Evolutionary conservation across 2,888 invertebrate genomes (phyloP), one percentile per base, ranked within the genome.

Genomic region (Dorcus parallelipipedus): DNA sequence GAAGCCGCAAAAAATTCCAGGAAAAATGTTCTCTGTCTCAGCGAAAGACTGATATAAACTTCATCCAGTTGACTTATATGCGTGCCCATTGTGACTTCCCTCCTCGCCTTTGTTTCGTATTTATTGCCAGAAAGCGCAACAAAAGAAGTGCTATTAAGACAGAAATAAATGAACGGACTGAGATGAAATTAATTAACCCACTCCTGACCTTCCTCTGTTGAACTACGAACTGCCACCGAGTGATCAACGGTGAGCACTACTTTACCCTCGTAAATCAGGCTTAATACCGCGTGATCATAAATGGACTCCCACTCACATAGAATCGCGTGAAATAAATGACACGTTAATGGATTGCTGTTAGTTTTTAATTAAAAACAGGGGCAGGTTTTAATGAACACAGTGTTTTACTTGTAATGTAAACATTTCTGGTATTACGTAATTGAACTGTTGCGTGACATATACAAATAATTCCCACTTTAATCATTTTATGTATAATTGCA

Each of bases 121-220:
- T 58, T 58, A 56, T 58, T 49, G 50, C 53, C 43, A 14, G 50
- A 9, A 39, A 51, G 51, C 42, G 51, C 47, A 54, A 54, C 58
- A 54, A 54, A 58, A 58, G 54, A 58, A 54, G 54, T 26, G 39
- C 58, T 54, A 58, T 54, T 58, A 58, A 58, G 58, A 55, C 55
- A 63, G 52, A 56, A 63, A 60, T 60, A 60, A 63, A 63, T 63
- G 62, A 63, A 63, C 59, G 52, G 50, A 33, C 26, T 33, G 26
- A 55, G 58, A 41, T 54, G 50, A 62, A 62, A 60, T 62, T 62
- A 59, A 60, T 62, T 58, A 59, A 59, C 49, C 55, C 52, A 49
- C 52, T 49, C 55, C 52, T 56, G 52, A 59, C 59, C 55, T 56
- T 55, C 53, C 55, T 33, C 26, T 33, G 59, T 56, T 59, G 59